Evolutionary conservation across 23 tunicate genomes (phyloP).

Genomic region (Corella eumyota): DNA sequence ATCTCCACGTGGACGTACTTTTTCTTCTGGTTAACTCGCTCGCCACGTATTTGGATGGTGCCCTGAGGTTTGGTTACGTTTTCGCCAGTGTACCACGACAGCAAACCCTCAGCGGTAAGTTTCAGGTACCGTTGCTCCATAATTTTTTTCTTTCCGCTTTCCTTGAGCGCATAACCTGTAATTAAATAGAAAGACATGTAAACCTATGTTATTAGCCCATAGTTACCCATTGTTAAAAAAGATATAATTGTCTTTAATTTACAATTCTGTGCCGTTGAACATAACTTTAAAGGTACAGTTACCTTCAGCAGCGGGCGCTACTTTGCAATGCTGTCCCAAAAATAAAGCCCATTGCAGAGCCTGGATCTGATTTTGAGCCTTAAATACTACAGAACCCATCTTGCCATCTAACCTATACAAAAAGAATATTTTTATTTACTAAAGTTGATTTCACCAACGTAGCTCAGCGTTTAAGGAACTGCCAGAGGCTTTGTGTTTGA

Average conservation of each 20-base stretch:
- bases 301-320: slow-evolving; percentile 31
- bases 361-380: no score
- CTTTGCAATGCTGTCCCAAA: slow-evolving; percentile 3
- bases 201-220: no score
- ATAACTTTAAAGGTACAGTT: no score
- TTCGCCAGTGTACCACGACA: slow-evolving; percentile 30
- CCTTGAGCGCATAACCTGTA: slow-evolving; percentile 16
- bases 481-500: no score
- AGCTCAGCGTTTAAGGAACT: no score
- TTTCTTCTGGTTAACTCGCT: slow-evolving; percentile 3
- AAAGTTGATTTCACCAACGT: no score
- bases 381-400: no score
- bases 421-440: no score
- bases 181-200: neutral
- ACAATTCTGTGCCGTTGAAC: no score
- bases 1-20: slow-evolving; percentile 10
- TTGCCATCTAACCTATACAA: no score
- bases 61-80: slow-evolving; percentile 18
- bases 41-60: slow-evolving; percentile 21
- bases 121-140: slow-evolving; percentile 24
- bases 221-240: no score
- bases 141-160: slow-evolving; percentile 31
- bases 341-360: slow-evolving; percentile 4
- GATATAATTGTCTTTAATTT: no score
- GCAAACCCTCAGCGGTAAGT: slow-evolving; percentile 25